Evolutionary conservation across 53 echinoderm and acorn worm species (phyloP).

Genomic region (Holothuria scabra): DNA sequence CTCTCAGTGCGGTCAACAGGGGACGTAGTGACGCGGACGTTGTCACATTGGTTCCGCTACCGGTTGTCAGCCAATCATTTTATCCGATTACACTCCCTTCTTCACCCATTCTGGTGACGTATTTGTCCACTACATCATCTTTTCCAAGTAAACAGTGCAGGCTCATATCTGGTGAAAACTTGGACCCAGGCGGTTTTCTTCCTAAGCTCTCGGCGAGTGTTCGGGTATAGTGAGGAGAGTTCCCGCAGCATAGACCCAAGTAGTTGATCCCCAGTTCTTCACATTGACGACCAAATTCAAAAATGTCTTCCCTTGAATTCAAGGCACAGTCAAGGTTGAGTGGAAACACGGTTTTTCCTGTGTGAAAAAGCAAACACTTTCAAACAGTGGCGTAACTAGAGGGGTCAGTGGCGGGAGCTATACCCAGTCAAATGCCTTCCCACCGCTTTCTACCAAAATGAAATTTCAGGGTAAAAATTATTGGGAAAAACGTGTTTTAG

Average conservation of each 20-base stretch:
- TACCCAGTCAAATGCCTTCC: no score
- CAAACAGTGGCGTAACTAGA: no score
- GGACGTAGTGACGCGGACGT: no score
- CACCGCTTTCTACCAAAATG: no score
- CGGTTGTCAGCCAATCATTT: no score
- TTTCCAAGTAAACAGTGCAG: conserved; percentile 64
- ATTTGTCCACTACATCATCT: neutral
- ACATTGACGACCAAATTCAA: conserved; percentile 66
- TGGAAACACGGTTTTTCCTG: conserved; percentile 51
- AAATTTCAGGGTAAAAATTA: no score
- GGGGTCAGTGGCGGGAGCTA: no score
- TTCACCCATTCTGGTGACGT: neutral
- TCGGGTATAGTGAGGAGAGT: conserved; percentile 85
- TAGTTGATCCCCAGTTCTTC: conserved; percentile 73
- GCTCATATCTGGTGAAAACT: conserved; percentile 71
- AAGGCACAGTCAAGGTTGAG: conserved; percentile 67
- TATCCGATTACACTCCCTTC: no score
- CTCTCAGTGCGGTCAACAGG: no score
- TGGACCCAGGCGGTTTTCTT: conserved; percentile 71
- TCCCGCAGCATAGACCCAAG: conserved; percentile 82
- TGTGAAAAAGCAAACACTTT: conserved; percentile 43
- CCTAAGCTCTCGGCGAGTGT: conserved; percentile 77
- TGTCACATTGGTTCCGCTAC: no score
- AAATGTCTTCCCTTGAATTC: conserved; percentile 58
- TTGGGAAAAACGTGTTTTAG: no score